Percentiles rank a stretch among this genome's conserved stretches.
These are phyloP conservation scores for Mimumesa dahlbomi DNA, from an alignment of 2,888 invertebrate species.

Conservation along the genomic window DNA sequence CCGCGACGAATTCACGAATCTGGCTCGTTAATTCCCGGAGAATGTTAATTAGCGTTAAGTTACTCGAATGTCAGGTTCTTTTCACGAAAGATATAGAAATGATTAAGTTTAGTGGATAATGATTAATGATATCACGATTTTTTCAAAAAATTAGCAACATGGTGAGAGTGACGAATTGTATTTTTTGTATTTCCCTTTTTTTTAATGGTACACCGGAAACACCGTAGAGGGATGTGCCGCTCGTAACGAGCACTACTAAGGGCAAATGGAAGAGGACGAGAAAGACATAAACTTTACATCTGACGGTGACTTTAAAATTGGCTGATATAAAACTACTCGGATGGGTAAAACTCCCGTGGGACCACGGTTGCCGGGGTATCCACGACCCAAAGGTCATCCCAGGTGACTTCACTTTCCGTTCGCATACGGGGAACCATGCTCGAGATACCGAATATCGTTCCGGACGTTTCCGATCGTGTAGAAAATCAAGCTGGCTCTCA, in stretches of 20 bases:
- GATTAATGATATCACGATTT: too few species aligned
- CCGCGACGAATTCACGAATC: too few species aligned
- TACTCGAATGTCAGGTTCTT: too few species aligned
- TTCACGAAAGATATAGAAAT: too few species aligned
- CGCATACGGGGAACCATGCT: slow-evolving; percentile 34
- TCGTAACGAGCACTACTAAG: slow-evolving; percentile 12
- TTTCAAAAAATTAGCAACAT: too few species aligned
- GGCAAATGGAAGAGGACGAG: background rate
- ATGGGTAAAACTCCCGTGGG: slow-evolving; percentile 67
- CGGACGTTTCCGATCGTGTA: slow-evolving; percentile 51
- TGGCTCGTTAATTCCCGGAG: too few species aligned
- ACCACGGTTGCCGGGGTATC: slow-evolving; percentile 49
- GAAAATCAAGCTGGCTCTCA: slow-evolving; percentile 54
- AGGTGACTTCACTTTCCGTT: slow-evolving; percentile 48
- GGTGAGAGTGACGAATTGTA: too few species aligned
- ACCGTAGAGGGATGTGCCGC: background rate
- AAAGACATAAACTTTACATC: slow-evolving; percentile 65
- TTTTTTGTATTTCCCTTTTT: background rate
- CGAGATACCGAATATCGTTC: slow-evolving; percentile 35
- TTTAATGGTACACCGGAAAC: background rate
- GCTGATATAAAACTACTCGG: slow-evolving; percentile 67
- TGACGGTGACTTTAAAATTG: slow-evolving; percentile 70
- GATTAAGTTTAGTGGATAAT: too few species aligned
- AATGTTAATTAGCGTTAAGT: too few species aligned
- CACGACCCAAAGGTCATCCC: slow-evolving; percentile 53